These are phyloP conservation scores for Pangasius larnaudii DNA, from an alignment of 2,797 vertebrate genomes.

Conservation along the genomic window DNA sequence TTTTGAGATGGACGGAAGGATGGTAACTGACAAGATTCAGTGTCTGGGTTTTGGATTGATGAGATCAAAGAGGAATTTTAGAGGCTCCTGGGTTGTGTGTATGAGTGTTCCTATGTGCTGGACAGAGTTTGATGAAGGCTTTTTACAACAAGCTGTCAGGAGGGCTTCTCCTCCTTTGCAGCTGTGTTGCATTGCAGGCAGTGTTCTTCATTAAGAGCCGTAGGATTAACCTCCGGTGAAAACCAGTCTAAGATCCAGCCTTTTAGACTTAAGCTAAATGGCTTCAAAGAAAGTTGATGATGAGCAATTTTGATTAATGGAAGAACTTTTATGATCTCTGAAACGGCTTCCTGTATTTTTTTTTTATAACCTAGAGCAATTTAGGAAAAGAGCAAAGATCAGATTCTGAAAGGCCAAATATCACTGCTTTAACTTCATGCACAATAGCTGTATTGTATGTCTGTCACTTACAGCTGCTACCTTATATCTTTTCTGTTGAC, in stretches of 20 bases:
- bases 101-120: constrained; percentile 33
- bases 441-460: neutral
- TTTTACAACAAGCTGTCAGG: constrained; percentile 51
- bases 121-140: constrained; percentile 41
- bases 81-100: constrained; percentile 39
- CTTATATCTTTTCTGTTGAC: neutral
- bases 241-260: constrained; percentile 31
- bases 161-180: constrained; percentile 53
- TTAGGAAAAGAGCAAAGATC: constrained; percentile 4
- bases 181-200: constrained; percentile 48
- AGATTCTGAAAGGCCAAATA: neutral
- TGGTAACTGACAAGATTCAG: constrained; percentile 45
- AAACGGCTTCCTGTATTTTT: constrained; percentile 27
- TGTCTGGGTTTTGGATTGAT: constrained; percentile 51
- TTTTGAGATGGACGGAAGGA: constrained; percentile 36
- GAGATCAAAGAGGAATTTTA: constrained; percentile 54
- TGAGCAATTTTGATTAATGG: constrained; percentile 38
- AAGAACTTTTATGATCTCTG: constrained; percentile 27
- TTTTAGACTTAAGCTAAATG: constrained; percentile 33
- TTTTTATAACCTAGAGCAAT: neutral
- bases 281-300: constrained; percentile 27
- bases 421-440: neutral
- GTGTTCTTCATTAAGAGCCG: constrained; percentile 53
- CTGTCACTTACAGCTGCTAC: neutral
- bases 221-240: constrained; percentile 45